Evolutionary conservation across 2,797 vertebrate genomes (phyloP), one percentile per base, ranked within the genome.

Genomic region (Meda fulgida): DNA sequence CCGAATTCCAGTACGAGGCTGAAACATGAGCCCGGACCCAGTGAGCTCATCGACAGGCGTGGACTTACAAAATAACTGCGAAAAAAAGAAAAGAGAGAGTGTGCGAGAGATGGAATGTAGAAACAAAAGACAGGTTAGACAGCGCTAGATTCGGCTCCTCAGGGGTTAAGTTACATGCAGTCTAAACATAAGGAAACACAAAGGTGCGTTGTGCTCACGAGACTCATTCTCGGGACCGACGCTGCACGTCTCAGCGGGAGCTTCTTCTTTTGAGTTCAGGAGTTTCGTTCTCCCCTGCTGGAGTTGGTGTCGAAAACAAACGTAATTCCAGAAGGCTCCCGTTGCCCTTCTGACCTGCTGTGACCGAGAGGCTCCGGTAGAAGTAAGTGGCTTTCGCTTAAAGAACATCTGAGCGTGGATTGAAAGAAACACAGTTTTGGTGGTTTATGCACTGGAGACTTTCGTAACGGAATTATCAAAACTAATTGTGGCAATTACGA

Each of bases 31-130:
- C 38, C 90, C 83, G 5, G 0, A 26, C 51, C 34, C 43, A 34
- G 90, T 94, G 94, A 95, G 93, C 94, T 94, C 94, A 95, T 93
- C 91, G 88, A 38, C 78, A 67, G 87, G 90, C 88, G 14, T n/a
- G 51, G 91, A 93, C 91, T 92, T 90, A 87, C 89, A 82, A 81
- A 69, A 87, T 78, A 67, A 78, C 71, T 53, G 70, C 4, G 72
- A 38, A n/a, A 65, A 31, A 48, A 72, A 69, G 55, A 80, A 73
- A 63, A 72, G 78, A 58, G 11, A 72, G 92, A 92, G 89, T 78
- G 89, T 80, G 83, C 23, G 19, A 40, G 38, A 77, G 51, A 86
- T 31, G 83, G 83, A 84, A 84, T 80, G 83, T 63, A 79, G 83
- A 84, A 72, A 84, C 77, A 79, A 84, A 84, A 84, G 83, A 84